Evolutionary conservation across 2,797 vertebrate genomes (phyloP).

Genomic region (Rhinella marina): DNA sequence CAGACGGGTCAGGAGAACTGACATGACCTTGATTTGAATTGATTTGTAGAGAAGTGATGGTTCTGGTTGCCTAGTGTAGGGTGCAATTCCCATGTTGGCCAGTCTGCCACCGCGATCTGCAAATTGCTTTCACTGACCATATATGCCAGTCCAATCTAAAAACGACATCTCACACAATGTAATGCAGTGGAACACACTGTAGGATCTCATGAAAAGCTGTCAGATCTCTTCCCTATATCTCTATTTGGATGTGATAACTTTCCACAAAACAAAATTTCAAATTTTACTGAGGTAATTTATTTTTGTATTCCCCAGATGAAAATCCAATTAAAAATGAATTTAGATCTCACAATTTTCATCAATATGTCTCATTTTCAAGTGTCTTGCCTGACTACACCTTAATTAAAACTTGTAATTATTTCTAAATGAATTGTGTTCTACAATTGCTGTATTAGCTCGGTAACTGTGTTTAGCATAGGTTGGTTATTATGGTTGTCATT

Average conservation of each 20-base stretch:
- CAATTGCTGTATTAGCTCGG: neutral
- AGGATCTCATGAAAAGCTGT: neutral
- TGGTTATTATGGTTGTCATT: neutral
- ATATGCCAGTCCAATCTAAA: neutral
- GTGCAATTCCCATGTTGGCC: no score
- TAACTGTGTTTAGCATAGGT: neutral
- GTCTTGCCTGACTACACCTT: neutral
- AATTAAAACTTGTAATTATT: constrained; percentile 15
- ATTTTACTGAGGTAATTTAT: neutral
- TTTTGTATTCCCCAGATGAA: neutral
- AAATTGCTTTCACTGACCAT: no score
- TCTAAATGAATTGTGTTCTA: constrained; percentile 10
- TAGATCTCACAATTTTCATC: constrained; percentile 10
- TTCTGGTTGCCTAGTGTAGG: no score
- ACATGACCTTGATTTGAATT: no score
- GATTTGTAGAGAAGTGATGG: no score
- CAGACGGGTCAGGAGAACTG: no score
- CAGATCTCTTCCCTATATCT: neutral
- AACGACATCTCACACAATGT: neutral
- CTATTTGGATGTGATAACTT: neutral
- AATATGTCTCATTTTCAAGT: neutral
- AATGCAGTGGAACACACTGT: no score
- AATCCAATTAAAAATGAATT: constrained; percentile 21
- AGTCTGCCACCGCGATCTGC: no score
- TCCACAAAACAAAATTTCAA: neutral